Percentiles rank a stretch among this genome's conserved stretches.
Evolutionary conservation across 2,797 vertebrate genomes (phyloP).

Genomic region (Odontamblyopus rebecca): DNA sequence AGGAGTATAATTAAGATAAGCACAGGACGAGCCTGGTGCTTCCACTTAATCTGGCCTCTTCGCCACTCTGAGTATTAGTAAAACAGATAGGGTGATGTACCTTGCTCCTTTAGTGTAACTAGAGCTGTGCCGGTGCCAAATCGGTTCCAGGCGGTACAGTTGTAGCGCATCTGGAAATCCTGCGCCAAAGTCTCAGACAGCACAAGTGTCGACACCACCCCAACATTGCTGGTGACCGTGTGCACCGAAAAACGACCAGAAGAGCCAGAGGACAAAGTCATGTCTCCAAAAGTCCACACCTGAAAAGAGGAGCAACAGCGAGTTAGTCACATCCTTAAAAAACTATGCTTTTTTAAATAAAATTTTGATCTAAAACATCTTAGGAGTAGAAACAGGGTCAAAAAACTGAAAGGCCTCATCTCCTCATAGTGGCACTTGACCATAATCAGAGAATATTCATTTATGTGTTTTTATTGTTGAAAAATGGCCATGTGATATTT

Average conservation of each 20-base stretch:
- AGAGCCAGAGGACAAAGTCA: conserved; percentile 80
- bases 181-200: conserved; percentile 83
- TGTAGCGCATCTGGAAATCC: conserved; percentile 81
- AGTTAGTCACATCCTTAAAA: conserved; percentile 17
- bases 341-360: no score
- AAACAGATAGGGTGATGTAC: conserved; percentile 41
- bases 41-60: conserved; percentile 49
- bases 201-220: conserved; percentile 84
- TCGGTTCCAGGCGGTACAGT: conserved; percentile 76
- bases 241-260: conserved; percentile 87
- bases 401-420: no score
- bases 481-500: no score
- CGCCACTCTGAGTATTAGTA: conserved; percentile 28
- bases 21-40: conserved; percentile 40
- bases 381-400: no score
- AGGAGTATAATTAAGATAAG: conserved; percentile 80
- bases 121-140: conserved; percentile 71
- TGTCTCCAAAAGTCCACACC: conserved; percentile 90
- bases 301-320: conserved; percentile 49
- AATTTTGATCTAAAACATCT: no score
- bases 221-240: conserved; percentile 79
- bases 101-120: conserved; percentile 72
- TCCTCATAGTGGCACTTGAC: no score
- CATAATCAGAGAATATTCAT: no score
- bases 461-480: no score